These are phyloP conservation scores for Polypedilum vanderplanki DNA, from an alignment of 1,140 invertebrate genomes.

Conservation along the genomic window DNA sequence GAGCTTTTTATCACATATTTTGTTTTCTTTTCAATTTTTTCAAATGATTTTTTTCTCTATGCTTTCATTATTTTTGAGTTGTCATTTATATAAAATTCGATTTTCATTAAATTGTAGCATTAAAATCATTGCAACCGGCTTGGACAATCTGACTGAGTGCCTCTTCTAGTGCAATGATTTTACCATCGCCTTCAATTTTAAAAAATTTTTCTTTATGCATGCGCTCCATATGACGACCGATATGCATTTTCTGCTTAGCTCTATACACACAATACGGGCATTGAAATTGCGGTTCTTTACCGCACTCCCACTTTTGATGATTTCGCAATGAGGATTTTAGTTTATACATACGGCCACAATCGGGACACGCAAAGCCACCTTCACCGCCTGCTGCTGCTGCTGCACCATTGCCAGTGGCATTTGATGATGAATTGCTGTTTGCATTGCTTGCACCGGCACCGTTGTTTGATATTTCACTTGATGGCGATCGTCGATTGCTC, in stretches of 20 bases:
- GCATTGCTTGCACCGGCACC: not conserved
- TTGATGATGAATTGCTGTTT: not conserved
- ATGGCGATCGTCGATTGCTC: not conserved
- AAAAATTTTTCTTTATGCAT: conserved; percentile 72
- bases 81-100: conserved; percentile 22
- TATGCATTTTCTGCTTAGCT: conserved; percentile 79
- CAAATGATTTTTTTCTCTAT: not conserved
- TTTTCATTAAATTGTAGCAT: not conserved
- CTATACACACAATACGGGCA: conserved; percentile 75
- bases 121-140: conserved; percentile 4
- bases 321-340: conserved; percentile 75
- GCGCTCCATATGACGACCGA: conserved; percentile 75
- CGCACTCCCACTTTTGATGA: conserved; percentile 83
- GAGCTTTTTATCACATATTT: conserved; percentile 15
- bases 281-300: conserved; percentile 74
- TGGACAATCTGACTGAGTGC: not conserved
- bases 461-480: conserved; percentile 25
- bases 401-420: conserved; percentile 40
- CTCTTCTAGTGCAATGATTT: conserved; percentile 19
- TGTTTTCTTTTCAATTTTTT: conserved; percentile 18
- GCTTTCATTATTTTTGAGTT: conserved; percentile 24
- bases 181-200: conserved; percentile 31
- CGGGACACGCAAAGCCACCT: conserved; percentile 61
- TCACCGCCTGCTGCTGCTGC: conserved; percentile 30
- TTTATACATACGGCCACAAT: conserved; percentile 75